These are phyloP conservation scores for Pandemis heparana DNA, from an alignment of 2,888 invertebrate genomes.

Conservation along the genomic window DNA sequence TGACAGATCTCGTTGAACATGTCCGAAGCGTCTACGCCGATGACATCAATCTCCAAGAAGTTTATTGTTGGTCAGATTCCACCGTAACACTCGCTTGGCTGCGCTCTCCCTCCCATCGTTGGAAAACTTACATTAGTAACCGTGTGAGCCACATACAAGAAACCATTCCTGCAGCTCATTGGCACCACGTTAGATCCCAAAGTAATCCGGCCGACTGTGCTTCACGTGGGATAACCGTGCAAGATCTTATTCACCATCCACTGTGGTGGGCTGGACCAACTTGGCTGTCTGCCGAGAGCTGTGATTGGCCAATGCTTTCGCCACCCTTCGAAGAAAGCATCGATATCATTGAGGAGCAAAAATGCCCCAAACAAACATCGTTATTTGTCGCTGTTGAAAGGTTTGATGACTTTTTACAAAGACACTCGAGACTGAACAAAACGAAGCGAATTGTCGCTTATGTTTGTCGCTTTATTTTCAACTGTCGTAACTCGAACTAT, in stretches of 20 bases:
- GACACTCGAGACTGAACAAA: neutral
- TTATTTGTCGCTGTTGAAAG: neutral
- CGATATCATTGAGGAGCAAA: no score
- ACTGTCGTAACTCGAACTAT: no score
- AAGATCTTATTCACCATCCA: no score
- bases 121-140: neutral
- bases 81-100: neutral
- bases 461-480: no score
- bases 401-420: neutral
- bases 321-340: no score
- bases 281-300: no score
- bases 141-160: neutral
- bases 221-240: no score
- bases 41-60: neutral
- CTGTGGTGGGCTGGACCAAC: no score
- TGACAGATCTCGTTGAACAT: neutral
- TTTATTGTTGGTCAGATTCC: neutral
- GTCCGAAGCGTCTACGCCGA: neutral
- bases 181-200: no score
- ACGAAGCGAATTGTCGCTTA: no score
- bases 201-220: no score
- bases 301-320: no score
- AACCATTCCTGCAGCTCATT: neutral
- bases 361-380: neutral
- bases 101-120: neutral